Percentiles rank a stretch among this genome's conserved stretches.
These are phyloP conservation scores for Geococcyx californianus DNA, from an alignment of 2,113 vertebrate genomes.

Conservation along the genomic window DNA sequence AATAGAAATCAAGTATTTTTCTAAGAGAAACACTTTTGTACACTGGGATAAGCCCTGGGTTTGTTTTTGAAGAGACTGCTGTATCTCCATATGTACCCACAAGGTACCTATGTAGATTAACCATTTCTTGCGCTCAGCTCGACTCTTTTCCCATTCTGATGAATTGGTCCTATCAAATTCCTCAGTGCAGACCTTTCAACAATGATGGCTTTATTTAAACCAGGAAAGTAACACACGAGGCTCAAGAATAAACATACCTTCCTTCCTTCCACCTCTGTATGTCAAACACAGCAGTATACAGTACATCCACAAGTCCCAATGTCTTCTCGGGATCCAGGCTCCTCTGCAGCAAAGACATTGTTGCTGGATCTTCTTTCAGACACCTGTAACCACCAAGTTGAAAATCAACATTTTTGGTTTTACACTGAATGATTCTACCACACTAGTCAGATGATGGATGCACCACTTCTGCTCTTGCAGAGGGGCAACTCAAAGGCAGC, in stretches of 20 bases:
- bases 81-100: neutral
- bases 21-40: neutral
- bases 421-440: neutral
- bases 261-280: constrained; percentile 91
- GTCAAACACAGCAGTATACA: constrained; percentile 95
- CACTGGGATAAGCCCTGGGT: neutral
- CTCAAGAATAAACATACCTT: constrained; percentile 75
- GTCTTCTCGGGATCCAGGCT: constrained; percentile 97
- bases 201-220: neutral
- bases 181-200: neutral
- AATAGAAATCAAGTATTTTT: neutral
- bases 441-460: neutral
- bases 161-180: neutral
- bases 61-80: neutral
- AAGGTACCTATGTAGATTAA: neutral
- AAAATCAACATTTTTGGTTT: neutral
- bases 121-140: neutral
- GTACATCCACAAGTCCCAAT: constrained; percentile 93
- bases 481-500: neutral
- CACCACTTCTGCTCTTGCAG: neutral
- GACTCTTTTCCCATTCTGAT: neutral
- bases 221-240: neutral
- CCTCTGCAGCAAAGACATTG: constrained; percentile 96
- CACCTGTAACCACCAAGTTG: constrained; percentile 79
- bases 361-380: constrained; percentile 98